Base-by-base conservation (phyloP, 2,888 invertebrate species). In the Cetonia aurata region DNA sequence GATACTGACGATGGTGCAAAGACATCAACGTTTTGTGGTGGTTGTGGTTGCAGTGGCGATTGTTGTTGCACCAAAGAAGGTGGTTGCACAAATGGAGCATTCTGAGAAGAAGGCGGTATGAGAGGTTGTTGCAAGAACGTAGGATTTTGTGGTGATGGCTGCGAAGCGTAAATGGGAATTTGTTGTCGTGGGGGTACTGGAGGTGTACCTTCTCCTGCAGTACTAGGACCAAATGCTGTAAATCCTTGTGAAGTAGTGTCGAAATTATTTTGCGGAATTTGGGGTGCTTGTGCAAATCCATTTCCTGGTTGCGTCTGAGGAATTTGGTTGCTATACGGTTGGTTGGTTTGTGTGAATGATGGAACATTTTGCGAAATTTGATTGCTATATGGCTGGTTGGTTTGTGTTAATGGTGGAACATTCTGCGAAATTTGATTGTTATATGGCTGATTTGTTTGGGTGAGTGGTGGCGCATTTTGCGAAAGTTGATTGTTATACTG, bases 371-470 rank as follows among this genome's bases (percentile, higher is more conserved):
- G 75, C 72, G 80, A 79, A n/a, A 75, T 74, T 53, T 77, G 77
- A 37, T 77, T 82, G 75, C 80, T 80, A 75, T 25, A 25, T 4
- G 25, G 25, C 4, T 25, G 25, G 25, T 74, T 67, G 50, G 42
- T 66, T n/a, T 9, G 25, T 3, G 25, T 25, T 1, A 25, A 4
- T 25, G 1, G 25, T 25, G 25, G 25, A 4, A 25, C 25, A 25
- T 25, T 25, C 53, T 78, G 75, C 72, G 80, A 79, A n/a, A 75
- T 74, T 53, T 77, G 77, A 42, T 77, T 82, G 75, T 80, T 80
- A 75, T 80, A 81, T 13, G 73, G 75, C 60, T 80, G 75, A 42
- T 74, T 67, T 50, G 42, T 66, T 13, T 9, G 3, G 25, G 25
- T 1, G 25, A 25, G 4, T 25, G 1, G 25, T 25, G 25, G 25